These are phyloP conservation scores for Perizoma flavofasciatum DNA, from an alignment of 2,888 invertebrate genomes.

Conservation along the genomic window DNA sequence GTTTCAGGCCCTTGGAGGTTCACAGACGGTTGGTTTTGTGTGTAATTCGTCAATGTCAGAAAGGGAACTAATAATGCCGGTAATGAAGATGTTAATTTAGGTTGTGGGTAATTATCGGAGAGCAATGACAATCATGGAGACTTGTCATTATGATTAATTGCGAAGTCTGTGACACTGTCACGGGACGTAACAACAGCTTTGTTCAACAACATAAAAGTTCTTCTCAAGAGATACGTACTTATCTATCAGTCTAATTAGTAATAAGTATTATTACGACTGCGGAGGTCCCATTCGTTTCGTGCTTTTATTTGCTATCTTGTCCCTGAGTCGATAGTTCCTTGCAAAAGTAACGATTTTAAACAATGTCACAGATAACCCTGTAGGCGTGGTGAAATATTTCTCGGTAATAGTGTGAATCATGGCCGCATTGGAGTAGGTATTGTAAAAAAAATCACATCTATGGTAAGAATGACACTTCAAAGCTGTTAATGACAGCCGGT, in stretches of 20 bases:
- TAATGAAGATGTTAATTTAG: conserved; percentile 45
- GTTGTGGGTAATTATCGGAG: conserved; percentile 44
- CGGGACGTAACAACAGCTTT: conserved; percentile 15
- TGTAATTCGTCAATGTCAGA: conserved; percentile 51
- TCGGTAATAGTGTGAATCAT: too few species aligned
- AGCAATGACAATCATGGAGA: conserved; percentile 37
- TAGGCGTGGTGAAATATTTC: too few species aligned
- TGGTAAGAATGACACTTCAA: conserved; percentile 32
- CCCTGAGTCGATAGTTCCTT: too few species aligned
- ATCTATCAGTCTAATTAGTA: too few species aligned
- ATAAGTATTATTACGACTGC: too few species aligned
- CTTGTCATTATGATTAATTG: conserved; percentile 52
- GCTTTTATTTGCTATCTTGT: too few species aligned
- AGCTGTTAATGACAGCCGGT: conserved; percentile 41
- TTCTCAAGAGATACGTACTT: too few species aligned
- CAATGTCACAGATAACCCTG: too few species aligned
- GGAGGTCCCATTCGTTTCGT: too few species aligned
- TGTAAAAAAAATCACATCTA: conserved; percentile 2
- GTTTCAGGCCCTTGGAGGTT: conserved; percentile 38
- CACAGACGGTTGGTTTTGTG: conserved; percentile 39
- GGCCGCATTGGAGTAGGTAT: too few species aligned
- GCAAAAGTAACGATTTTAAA: too few species aligned
- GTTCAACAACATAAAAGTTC: too few species aligned
- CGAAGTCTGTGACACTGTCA: conserved; percentile 32
- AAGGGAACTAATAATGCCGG: conserved; percentile 44